Base-by-base conservation (phyloP, 2,888 invertebrate genomes). In the Sphinx pinastri region DNA sequence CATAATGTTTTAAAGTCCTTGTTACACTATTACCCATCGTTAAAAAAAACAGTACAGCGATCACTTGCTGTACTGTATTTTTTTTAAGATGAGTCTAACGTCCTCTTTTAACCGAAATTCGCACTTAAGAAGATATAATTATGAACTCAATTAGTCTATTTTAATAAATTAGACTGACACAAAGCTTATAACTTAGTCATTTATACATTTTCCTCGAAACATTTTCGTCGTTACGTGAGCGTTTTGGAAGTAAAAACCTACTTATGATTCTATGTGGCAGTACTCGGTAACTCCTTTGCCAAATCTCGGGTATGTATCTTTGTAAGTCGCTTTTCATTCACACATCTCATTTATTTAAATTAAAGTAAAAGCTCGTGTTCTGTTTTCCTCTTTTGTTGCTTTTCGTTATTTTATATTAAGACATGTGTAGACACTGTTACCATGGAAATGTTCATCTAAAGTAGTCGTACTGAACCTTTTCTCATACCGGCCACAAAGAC, bases 291-390 rank as follows among this genome's bases (percentile, higher is more conserved):
- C 47, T 47, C 63, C 47, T 63, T 19, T 63, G 19, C 19, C 16
- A 49, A 63, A 63, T 49, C 63, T 49, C 63, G 49, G 19, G 19
- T 47, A 63, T 63, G 63, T 47, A 63, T 63, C 63, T 63, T 63
- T 63, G 63, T 19, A 47, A 49, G 13, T 49, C 63, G 49, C 49
- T 63, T 63, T 63, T 63, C 49, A 63, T 49, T 63, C 47, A 49
- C 63, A 63, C 49, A 63, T 19, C 49, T 63, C 49, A 47, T 63
- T 63, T 63, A 63, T 63, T 63, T 47, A 63, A 63, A 63, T 25
- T 63, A 63, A 47, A 25, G 63, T 63, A 63, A 25, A 63, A 63
- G 19, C 47, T 16, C 12, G 63, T 14, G 16, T 19, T 63, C 49
- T 63, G 13, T 16, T 63, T 49, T 49, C 55, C 55, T 10, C 12